A percentile compares a stretch with the other conserved stretches of the same genome.
phyloP scores from a whole-genome alignment of 1,140 invertebrate species.

The Caerostris darwini region DNA sequence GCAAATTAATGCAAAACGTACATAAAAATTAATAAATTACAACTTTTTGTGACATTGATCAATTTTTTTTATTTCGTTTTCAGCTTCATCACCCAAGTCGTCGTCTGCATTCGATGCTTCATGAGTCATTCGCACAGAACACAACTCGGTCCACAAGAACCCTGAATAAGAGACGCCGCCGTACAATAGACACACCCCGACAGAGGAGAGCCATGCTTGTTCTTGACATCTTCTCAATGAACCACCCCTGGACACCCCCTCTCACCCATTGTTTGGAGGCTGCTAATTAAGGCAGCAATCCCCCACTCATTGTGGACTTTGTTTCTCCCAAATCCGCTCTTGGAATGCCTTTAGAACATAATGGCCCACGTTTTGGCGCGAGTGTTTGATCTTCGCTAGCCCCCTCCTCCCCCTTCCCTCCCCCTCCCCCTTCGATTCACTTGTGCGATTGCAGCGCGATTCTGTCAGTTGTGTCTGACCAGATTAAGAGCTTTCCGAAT shows the following conservation, averaged over 20 bases:
- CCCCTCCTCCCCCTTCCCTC: neutral
- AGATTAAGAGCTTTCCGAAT: constrained; percentile 35
- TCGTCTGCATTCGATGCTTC: neutral
- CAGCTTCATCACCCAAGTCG: too few species aligned
- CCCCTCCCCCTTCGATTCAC: neutral
- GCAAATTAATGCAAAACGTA: too few species aligned
- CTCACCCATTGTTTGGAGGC: constrained; percentile 25
- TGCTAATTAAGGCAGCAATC: constrained; percentile 30
- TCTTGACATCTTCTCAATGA: constrained; percentile 37
- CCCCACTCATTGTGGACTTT: constrained; percentile 48
- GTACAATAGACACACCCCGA: neutral
- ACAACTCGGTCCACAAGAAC: neutral
- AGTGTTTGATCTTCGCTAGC: constrained; percentile 40
- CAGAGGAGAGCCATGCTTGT: neutral
- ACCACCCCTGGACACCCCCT: constrained; percentile 29
- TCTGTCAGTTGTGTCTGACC: constrained; percentile 1
- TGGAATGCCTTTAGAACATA: constrained; percentile 30
- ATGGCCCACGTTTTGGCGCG: constrained; percentile 18
- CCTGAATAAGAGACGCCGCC: neutral
- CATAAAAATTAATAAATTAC: too few species aligned
- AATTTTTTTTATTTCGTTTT: too few species aligned
- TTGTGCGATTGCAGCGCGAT: neutral
- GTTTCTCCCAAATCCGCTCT: constrained; percentile 10
- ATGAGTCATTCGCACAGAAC: neutral
- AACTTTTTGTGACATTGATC: too few species aligned